A percentile compares a stretch with the other conserved stretches of the same genome.
Evolutionary conservation across 2,113 vertebrate genomes (phyloP).

Genomic region (Sapajus apella): DNA sequence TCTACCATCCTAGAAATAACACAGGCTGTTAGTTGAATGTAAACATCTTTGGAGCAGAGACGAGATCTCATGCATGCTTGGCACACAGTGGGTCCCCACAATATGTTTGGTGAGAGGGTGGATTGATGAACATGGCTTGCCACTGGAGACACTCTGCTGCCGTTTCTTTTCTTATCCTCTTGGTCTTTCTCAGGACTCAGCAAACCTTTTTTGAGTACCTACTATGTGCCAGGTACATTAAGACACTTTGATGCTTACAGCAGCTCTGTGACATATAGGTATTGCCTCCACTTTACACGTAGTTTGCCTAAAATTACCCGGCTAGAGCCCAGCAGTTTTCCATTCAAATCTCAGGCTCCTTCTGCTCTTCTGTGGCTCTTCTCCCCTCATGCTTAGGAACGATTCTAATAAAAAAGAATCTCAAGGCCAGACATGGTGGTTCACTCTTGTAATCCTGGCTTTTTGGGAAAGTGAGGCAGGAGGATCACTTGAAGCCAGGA

Average conservation of each 20-base stretch:
- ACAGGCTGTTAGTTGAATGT: not conserved
- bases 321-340: not conserved
- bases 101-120: not conserved
- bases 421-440: too few relatives aligned
- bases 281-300: accelerated
- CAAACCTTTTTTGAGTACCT: not conserved
- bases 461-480: too few relatives aligned
- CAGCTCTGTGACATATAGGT: not conserved
- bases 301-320: not conserved
- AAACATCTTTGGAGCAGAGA: not conserved
- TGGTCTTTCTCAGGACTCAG: not conserved
- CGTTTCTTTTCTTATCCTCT: not conserved
- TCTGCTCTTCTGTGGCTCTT: not conserved
- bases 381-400: not conserved
- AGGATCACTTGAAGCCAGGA: too few relatives aligned
- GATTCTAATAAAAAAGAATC: not conserved
- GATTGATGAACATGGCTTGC: not conserved
- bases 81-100: not conserved
- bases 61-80: not conserved
- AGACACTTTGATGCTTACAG: not conserved
- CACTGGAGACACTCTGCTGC: not conserved
- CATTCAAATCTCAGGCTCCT: not conserved
- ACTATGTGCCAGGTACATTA: not conserved
- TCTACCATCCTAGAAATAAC: not conserved
- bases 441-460: too few relatives aligned